Conservation (phyloP, 53 echinoderm and acorn worm species). For the Glandiceps talaboti region DNA sequence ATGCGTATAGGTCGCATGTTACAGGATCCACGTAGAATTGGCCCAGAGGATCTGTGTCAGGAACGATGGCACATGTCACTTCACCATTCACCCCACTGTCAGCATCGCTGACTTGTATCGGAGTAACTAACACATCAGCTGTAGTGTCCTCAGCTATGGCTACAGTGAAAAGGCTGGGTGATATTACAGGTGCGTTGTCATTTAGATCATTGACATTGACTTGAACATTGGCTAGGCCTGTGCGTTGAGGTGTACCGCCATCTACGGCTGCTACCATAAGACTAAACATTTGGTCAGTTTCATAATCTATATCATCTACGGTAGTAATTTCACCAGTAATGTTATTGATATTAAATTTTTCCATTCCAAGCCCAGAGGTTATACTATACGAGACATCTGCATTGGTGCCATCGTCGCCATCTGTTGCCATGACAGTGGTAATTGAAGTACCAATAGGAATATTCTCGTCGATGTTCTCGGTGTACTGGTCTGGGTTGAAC, state of each 20-base stretch:
- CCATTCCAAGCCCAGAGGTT: constrained; percentile 51
- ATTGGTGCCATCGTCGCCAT: constrained; percentile 72
- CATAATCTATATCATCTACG: constrained; percentile 60
- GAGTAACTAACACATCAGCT: constrained; percentile 47
- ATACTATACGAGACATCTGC: constrained; percentile 53
- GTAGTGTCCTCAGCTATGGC: constrained; percentile 43
- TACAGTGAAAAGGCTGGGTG: constrained; percentile 41
- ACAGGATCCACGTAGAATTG: constrained; percentile 43
- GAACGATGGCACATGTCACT: constrained; percentile 50
- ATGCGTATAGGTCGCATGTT: constrained; percentile 29
- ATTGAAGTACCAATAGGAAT: constrained; percentile 47
- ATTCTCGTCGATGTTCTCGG: constrained; percentile 60
- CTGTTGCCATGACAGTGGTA: constrained; percentile 43
- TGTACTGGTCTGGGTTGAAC: constrained; percentile 47
- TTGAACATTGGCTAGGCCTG: constrained; percentile 68
- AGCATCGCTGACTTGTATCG: constrained; percentile 48
- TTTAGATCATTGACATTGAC: constrained; percentile 72
- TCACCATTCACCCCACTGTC: constrained; percentile 83
- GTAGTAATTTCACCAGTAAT: constrained; percentile 70
- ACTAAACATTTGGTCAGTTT: constrained; percentile 37
- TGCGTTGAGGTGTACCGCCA: constrained; percentile 63
- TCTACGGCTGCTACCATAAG: constrained; percentile 73
- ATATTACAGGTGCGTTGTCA: constrained; percentile 71
- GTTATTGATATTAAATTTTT: constrained; percentile 72
- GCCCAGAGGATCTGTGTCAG: constrained; percentile 42